Base-by-base conservation (phyloP, 2,797 vertebrate species). In the Meriones psammophilus region DNA sequence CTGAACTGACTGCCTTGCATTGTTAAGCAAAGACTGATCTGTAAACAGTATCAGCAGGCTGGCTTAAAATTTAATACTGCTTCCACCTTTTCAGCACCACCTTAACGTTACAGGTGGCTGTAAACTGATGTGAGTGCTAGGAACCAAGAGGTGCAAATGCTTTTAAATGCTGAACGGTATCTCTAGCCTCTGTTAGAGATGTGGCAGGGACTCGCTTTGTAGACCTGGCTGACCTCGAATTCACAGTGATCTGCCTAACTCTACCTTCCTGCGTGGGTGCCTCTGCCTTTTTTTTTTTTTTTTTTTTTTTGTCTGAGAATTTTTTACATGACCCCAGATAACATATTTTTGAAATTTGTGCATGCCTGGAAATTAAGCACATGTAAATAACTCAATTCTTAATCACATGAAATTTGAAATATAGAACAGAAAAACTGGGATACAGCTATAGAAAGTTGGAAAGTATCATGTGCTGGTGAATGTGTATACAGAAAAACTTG, bases 321-420 rank as follows among this genome's bases (percentile, higher is more conserved):
- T 46, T 7, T 84, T 84, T 46, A 50, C 28, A 84, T 84, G 17
- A 66, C 46, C 17, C 39, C 17, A 84, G 62, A 33, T 46, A 66
- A 5, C 18, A 85, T 30, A 85, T 68, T 85, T 83, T 68, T 85
- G 54, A 94, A 94, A 39, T 93, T 62, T 50, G 50, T 78, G 66
- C 56, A 73, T 94, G 68, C 83, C 73, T 96, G 81, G 58, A 94
- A 95, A 90, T 69, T 88, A 92, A 46, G 80, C 9, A 12, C 33
- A 28, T 76, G 28, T 80, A 79, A 30, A 39, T 46, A 94, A 92
- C 56, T 56, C 17, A 18, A 83, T 28, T 89, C 54, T 83, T 64
- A 64, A 68, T 96, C 24, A 7, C 28, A 94, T 87, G 39, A 92
- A 56, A 77, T 88, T 73, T 89, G 26, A 85, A 84, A 74, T 64